phyloP scores from a whole-genome alignment of 2,888 invertebrate genomes.

The Bembecia ichneumoniformis region DNA sequence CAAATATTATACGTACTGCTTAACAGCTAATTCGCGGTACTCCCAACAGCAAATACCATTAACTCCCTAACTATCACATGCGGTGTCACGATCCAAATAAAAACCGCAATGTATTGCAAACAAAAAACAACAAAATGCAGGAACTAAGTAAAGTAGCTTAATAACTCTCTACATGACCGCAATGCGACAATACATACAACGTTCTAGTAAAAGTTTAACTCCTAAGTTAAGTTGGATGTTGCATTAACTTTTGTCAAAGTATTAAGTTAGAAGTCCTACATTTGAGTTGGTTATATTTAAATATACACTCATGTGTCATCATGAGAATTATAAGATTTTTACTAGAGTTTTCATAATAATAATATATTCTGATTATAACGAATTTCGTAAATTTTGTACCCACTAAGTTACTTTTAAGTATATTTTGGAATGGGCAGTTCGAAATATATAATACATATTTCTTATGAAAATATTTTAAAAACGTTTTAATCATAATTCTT shows the following conservation, averaged over 20 bases:
- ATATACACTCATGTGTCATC: no score
- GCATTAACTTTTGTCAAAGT: background rate
- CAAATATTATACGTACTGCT: background rate
- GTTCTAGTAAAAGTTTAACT: constrained; percentile 8
- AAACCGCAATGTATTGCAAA: background rate
- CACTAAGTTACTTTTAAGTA: no score
- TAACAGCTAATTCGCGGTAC: no score
- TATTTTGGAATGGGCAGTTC: no score
- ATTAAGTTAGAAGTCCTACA: constrained; percentile 1
- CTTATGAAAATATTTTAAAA: no score
- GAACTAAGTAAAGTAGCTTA: background rate
- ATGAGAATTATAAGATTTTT: no score
- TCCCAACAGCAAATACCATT: background rate
- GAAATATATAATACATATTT: no score
- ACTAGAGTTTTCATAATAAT: no score
- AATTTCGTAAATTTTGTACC: no score
- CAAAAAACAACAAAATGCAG: background rate
- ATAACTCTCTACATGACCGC: constrained; percentile 21
- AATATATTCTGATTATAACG: no score
- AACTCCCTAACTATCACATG: background rate
- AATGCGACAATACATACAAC: constrained; percentile 22
- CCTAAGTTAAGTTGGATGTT: constrained; percentile 6
- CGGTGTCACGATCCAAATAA: background rate
- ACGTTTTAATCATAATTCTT: no score
- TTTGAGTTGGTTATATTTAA: background rate